Evolutionary conservation across 2,113 vertebrate genomes (phyloP), one percentile per base, ranked within the genome.

Genomic region (Setophaga petechia): DNA sequence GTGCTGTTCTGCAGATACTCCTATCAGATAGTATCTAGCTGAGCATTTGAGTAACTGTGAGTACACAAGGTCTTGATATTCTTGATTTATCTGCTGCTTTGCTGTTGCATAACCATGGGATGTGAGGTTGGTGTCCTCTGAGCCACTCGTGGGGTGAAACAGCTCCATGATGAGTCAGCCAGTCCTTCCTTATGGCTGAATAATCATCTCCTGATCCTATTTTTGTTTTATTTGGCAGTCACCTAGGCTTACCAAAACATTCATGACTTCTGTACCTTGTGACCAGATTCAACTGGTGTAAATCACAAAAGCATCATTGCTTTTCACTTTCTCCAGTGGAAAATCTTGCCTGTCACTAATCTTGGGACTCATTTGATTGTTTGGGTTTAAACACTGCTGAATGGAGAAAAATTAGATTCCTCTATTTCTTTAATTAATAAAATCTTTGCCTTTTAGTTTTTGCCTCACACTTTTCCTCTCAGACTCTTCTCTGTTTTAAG

Each of bases 241-340:
- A 90, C 57, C 67, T 91, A 79, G 49, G 69, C 89, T 95, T 91
- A 76, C 91, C 93, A 94, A 93, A 94, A 95, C 83, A 93, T 78
- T 80, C 20, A 78, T 87, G 90, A 95, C 92, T 95, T 93, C 68
- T 94, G 90, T 91, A 90, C 85, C 94, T 95, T 95, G 82, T 95
- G 90, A 94, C 90, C 83, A 95, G 65, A 90, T 91, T 95, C 52
- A 86, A 23, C 57, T 93, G 76, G 44, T 55, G 79, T 90, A 92
- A 97, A 95, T 96, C 88, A 92, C 79, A 80, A 57, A 49, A 78
- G 24, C 0, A 2, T 93, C 59, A n/a, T 28, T 89, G 61, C 79
- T 86, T 94, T 90, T 80, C 90, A 94, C 88, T 94, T 89, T 93
- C 93, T 86, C 31, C 85, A 75, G 63, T 81, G 92, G 92, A 96